Evolutionary conservation across 2,888 invertebrate genomes (phyloP).

Genomic region (Julus scanicus): DNA sequence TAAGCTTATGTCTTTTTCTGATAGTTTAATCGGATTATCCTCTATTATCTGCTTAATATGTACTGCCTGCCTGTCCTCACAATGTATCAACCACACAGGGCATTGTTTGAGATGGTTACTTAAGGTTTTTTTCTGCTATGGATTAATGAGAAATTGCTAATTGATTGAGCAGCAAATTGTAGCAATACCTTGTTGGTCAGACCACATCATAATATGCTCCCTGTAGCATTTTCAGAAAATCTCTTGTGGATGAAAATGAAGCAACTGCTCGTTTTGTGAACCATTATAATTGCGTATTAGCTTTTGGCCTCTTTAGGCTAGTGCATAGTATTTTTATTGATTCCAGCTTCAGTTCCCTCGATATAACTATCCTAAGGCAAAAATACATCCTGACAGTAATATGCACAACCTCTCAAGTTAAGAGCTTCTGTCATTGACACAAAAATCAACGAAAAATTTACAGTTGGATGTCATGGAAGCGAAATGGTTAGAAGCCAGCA

Average conservation of each 20-base stretch:
- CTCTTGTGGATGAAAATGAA: slow-evolving; percentile 12
- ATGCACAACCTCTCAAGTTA: slow-evolving; percentile 31
- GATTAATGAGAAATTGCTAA: slow-evolving; percentile 4
- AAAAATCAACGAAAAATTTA: background rate
- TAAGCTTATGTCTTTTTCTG: slow-evolving; percentile 14
- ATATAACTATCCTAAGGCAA: background rate
- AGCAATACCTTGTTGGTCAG: background rate
- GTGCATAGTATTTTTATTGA: background rate
- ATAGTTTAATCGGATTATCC: slow-evolving; percentile 30
- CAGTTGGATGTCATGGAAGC: no score
- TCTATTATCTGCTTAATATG: background rate
- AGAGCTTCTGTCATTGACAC: slow-evolving; percentile 21
- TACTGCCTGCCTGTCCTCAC: slow-evolving; percentile 26
- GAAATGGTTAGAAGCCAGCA: background rate
- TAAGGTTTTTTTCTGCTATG: background rate
- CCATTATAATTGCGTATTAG: slow-evolving; percentile 24
- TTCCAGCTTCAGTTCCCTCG: background rate
- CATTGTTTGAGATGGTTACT: slow-evolving; percentile 11
- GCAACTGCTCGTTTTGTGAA: slow-evolving; percentile 4
- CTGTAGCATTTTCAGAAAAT: background rate
- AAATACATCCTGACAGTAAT: slow-evolving; percentile 29
- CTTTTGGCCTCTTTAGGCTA: slow-evolving; percentile 32
- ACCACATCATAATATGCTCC: background rate
- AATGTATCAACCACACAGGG: no score
- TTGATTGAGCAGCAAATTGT: background rate